Conservation (phyloP, 1,140 invertebrate genomes). For the Halesus radiatus region DNA sequence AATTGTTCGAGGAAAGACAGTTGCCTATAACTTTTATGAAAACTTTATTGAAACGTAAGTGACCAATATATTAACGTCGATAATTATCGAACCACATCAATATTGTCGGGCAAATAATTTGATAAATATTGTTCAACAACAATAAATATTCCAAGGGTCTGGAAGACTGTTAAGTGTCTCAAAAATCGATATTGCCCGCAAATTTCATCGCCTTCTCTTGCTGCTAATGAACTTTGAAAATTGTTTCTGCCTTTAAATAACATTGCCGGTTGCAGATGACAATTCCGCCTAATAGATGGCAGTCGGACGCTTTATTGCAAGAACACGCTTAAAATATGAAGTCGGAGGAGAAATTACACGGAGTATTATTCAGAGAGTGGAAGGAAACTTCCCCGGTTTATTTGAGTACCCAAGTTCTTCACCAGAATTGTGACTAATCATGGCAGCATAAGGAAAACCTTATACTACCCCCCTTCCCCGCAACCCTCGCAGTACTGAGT, state of each 20-base stretch:
- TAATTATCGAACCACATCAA: too few relatives aligned
- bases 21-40: too few relatives aligned
- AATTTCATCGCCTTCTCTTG: background rate
- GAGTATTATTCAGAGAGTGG: conserved; percentile 12
- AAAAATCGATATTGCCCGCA: background rate
- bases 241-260: conserved; percentile 42
- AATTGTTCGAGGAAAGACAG: too few relatives aligned
- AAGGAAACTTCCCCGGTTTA: conserved; percentile 37
- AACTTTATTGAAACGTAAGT: too few relatives aligned
- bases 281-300: conserved; percentile 47
- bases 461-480: conserved; percentile 11
- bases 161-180: background rate
- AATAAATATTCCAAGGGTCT: too few relatives aligned
- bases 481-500: too few relatives aligned
- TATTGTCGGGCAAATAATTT: too few relatives aligned
- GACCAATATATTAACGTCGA: too few relatives aligned
- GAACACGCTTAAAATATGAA: conserved; percentile 36
- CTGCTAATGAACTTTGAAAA: conserved; percentile 33
- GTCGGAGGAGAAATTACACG: background rate
- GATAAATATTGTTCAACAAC: too few relatives aligned
- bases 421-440: conserved; percentile 43
- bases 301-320: conserved; percentile 42
- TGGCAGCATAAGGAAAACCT: conserved; percentile 44
- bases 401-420: conserved; percentile 44
- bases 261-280: conserved; percentile 49